A percentile compares a stretch with the other conserved stretches of the same genome.
These are phyloP conservation scores for Drosophila emarginata DNA, from an alignment of 2,888 invertebrate species.

Conservation along the genomic window DNA sequence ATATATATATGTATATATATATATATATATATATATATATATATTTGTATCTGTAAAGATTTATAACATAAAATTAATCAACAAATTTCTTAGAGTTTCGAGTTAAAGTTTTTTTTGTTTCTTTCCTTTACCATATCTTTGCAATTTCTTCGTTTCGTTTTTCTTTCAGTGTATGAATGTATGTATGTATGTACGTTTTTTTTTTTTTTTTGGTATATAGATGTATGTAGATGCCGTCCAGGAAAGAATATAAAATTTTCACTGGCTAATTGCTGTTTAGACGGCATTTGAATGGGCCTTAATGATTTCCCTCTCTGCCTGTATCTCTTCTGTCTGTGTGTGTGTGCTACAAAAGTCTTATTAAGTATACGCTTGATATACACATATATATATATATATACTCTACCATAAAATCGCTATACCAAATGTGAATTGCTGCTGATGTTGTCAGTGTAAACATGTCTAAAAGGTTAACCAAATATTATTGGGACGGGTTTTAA, in stretches of 20 bases:
- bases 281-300: slow-evolving; percentile 6
- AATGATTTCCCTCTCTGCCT: neutral
- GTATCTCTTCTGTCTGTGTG: neutral
- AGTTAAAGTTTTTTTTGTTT: neutral
- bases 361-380: slow-evolving; percentile 51
- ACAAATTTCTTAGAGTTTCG: slow-evolving; percentile 66
- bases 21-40: slow-evolving; percentile 21
- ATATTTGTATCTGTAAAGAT: slow-evolving; percentile 33
- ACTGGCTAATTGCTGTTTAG: neutral
- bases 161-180: neutral
- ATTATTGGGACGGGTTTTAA: neutral
- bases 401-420: slow-evolving; percentile 24
- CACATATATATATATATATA: slow-evolving; percentile 4
- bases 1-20: slow-evolving; percentile 29
- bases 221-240: slow-evolving; percentile 4
- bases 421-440: slow-evolving; percentile 11
- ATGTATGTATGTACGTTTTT: no score
- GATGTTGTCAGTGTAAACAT: slow-evolving; percentile 39
- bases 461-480: slow-evolving; percentile 28
- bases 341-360: slow-evolving; percentile 51
- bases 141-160: no score
- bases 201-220: neutral
- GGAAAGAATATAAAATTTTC: slow-evolving; percentile 1
- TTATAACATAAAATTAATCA: slow-evolving; percentile 72
- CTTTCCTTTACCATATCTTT: slow-evolving; percentile 33